Base-by-base conservation (phyloP, 2,888 invertebrate species). In the Merodon equestris region DNA sequence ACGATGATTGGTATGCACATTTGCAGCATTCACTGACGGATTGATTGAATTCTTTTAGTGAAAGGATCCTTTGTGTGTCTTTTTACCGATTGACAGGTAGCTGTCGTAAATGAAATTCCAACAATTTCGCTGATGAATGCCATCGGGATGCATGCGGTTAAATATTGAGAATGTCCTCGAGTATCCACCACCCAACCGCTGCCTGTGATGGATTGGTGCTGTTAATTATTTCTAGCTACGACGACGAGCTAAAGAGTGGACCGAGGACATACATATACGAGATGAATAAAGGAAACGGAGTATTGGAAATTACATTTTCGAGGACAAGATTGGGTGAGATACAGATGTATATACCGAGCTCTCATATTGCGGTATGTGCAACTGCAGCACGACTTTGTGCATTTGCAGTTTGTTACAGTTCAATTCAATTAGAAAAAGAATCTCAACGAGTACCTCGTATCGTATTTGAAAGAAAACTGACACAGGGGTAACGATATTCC, bases 211-310 rank as follows among this genome's bases (percentile, higher is more conserved):
- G 60, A 70, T 60, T 74, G 74, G 40, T 63, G 68, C 64, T 79
- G 79, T 79, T 79, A 79, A 79, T 79, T 79, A 79, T 79, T 79
- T 79, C 64, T 79, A 70, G 68, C 74, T 67, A n/a, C n/a, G n/a
- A n/a, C n/a, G n/a, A n/a, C n/a, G n/a, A n/a, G n/a, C n/a, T n/a
- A n/a, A n/a, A n/a, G n/a, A n/a, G n/a, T n/a, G n/a, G 44, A 53
- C 64, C 57, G 7, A 42, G 51, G 27, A 2, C 27, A 7, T 7
- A n/a, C 27, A 2, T 7, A 27, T 27, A 7, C 27, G 7, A 27
- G 3, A 27, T 7, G 27, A 27, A n/a, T n/a, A n/a, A n/a, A n/a
- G 48, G 48, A 34, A 10, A n/a, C 40, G 57, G 40, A 56, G 68
- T 64, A 68, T 50, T 74, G 79, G 68, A 56, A 79, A 79, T 74